Conservation (phyloP, 2,888 invertebrate species). For the Bellardia bayeri region DNA sequence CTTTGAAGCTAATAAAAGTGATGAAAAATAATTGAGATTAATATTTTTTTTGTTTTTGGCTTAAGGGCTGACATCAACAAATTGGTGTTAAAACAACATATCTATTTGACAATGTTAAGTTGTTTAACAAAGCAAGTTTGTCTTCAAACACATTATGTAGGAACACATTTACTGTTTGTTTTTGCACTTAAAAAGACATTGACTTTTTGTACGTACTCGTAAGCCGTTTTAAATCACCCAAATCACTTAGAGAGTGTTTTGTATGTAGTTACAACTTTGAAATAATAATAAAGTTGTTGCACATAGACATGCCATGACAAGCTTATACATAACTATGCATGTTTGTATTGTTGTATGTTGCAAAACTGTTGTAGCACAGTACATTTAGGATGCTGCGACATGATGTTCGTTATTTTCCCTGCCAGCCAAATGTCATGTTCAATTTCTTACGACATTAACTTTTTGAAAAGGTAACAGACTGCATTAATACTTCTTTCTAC, state of each 20-base stretch:
- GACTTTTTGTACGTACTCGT: constrained; percentile 36
- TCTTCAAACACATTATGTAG: constrained; percentile 5
- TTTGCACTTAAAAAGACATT: constrained; percentile 44
- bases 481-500: constrained; percentile 30
- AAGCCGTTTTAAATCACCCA: constrained; percentile 75
- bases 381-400: constrained; percentile 40
- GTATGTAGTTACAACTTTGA: constrained; percentile 1
- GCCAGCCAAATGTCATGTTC: constrained; percentile 75
- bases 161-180: constrained; percentile 23
- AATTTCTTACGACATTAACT: constrained; percentile 75
- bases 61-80: background rate
- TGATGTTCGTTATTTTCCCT: constrained; percentile 51
- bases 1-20: constrained; percentile 27
- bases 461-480: constrained; percentile 70
- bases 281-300: constrained; percentile 30
- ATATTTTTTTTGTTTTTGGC: background rate
- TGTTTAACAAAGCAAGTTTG: constrained; percentile 16
- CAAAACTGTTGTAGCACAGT: constrained; percentile 4
- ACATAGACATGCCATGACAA: constrained; percentile 12
- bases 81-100: background rate
- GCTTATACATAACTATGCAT: background rate
- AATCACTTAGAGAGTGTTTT: constrained; percentile 65
- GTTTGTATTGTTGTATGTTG: background rate
- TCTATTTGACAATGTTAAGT: constrained; percentile 1
- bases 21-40: constrained; percentile 14